These are phyloP conservation scores for Mercenaria mercenaria DNA, from an alignment of 1,140 invertebrate genomes.

Conservation along the genomic window DNA sequence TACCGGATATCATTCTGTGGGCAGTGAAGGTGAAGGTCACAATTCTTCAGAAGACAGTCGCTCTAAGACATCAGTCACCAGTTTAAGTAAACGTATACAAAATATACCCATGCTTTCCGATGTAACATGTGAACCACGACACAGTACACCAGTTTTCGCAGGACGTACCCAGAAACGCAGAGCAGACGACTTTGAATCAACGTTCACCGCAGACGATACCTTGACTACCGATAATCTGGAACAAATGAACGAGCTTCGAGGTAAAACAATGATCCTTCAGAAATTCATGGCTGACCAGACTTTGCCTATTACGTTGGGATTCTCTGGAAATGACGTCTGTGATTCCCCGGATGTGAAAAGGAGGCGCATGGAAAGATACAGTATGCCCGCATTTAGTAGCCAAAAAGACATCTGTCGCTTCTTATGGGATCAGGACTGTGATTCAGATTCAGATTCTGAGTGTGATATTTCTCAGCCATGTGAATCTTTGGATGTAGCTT, in stretches of 20 bases:
- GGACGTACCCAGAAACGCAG: background rate
- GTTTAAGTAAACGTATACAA: background rate
- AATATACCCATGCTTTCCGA: background rate
- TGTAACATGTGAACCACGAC: background rate
- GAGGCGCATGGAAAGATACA: constrained; percentile 26
- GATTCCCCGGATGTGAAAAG: background rate
- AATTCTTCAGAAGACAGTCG: background rate
- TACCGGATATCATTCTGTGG: constrained; percentile 43
- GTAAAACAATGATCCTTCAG: constrained; percentile 48
- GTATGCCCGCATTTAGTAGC: constrained; percentile 34
- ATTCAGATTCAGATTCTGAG: constrained; percentile 37
- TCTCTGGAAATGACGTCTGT: no score
- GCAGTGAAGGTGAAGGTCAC: background rate
- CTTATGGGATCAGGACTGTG: constrained; percentile 24
- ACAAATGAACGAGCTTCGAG: constrained; percentile 7
- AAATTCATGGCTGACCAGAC: constrained; percentile 63
- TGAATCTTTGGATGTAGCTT: background rate
- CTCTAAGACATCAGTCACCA: background rate
- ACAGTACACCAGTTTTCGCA: constrained; percentile 34
- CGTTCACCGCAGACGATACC: background rate
- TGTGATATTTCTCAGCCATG: constrained; percentile 20
- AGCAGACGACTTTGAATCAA: constrained; percentile 3
- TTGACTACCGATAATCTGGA: background rate
- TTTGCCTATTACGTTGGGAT: background rate
- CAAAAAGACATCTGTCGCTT: constrained; percentile 48